Conservation (phyloP, 2,888 invertebrate genomes). For the Poecilus cupreus region DNA sequence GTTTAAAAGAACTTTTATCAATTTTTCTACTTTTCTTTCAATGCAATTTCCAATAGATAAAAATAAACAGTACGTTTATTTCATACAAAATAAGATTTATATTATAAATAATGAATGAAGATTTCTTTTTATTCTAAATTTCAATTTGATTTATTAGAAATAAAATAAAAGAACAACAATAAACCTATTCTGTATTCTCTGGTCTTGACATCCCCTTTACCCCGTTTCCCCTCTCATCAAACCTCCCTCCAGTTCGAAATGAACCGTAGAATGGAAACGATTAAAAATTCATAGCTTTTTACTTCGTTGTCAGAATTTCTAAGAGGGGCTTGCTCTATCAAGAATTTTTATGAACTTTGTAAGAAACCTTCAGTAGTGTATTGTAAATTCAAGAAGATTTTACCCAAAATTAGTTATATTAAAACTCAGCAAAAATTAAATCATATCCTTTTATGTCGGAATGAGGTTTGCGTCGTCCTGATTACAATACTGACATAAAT, state of each 20-base stretch:
- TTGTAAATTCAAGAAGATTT: too few species aligned
- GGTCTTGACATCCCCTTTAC: neutral
- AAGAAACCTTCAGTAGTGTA: neutral
- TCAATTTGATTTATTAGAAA: neutral
- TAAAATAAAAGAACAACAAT: conserved; percentile 2
- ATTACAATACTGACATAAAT: conserved; percentile 40
- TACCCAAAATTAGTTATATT: neutral
- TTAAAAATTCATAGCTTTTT: conserved; percentile 53
- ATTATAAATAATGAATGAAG: too few species aligned
- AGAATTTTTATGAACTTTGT: conserved; percentile 39
- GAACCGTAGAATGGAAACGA: conserved; percentile 24
- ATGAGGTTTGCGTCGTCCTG: neutral
- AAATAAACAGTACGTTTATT: too few species aligned
- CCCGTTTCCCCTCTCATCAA: neutral
- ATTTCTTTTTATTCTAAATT: neutral
- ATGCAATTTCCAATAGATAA: too few species aligned
- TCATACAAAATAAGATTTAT: too few species aligned
- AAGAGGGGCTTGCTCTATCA: conserved; percentile 19
- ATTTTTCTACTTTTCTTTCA: too few species aligned
- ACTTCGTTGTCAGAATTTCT: conserved; percentile 35
- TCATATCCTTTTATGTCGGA: too few species aligned
- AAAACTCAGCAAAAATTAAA: neutral
- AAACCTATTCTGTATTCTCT: neutral
- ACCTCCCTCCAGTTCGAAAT: neutral
- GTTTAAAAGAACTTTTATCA: too few species aligned